Conservation (phyloP, 2,888 invertebrate species). For the Yponomeuta sedellus region DNA sequence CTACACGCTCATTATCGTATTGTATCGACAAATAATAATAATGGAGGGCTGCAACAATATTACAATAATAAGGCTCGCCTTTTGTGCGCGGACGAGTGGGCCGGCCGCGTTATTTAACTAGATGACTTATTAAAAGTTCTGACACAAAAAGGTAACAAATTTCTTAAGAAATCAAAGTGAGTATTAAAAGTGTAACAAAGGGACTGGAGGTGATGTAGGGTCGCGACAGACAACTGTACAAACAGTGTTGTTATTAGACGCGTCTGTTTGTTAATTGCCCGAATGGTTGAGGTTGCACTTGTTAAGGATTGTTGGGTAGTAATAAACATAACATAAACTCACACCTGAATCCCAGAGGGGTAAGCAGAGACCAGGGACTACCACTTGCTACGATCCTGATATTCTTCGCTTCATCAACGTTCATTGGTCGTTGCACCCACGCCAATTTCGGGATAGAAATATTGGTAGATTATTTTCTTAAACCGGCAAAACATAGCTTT, state of each 20-base stretch:
- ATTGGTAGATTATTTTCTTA: background rate
- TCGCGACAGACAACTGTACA: constrained; percentile 8
- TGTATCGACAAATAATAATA: constrained; percentile 44
- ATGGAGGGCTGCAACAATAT: constrained; percentile 55
- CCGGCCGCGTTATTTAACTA: constrained; percentile 8
- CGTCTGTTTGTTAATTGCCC: constrained; percentile 6
- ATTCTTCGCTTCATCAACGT: no score
- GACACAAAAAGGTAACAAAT: background rate
- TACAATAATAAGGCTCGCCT: constrained; percentile 64
- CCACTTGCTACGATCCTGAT: no score
- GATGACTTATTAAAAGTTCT: constrained; percentile 15
- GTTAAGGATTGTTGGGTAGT: background rate
- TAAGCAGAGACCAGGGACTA: no score
- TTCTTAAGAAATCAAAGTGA: background rate
- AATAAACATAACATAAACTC: no score
- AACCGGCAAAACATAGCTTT: no score
- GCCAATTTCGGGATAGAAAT: no score
- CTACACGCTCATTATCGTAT: constrained; percentile 71
- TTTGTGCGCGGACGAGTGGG: constrained; percentile 36
- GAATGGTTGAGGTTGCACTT: background rate
- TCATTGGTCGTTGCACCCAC: no score
- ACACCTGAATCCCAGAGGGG: no score
- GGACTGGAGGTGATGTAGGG: background rate
- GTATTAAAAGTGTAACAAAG: background rate
- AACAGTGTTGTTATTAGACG: constrained; percentile 6